Evolutionary conservation across 2,113 vertebrate species (phyloP), one percentile per base, ranked within the genome.

Genomic region (Tragelaphus strepsiceros): DNA sequence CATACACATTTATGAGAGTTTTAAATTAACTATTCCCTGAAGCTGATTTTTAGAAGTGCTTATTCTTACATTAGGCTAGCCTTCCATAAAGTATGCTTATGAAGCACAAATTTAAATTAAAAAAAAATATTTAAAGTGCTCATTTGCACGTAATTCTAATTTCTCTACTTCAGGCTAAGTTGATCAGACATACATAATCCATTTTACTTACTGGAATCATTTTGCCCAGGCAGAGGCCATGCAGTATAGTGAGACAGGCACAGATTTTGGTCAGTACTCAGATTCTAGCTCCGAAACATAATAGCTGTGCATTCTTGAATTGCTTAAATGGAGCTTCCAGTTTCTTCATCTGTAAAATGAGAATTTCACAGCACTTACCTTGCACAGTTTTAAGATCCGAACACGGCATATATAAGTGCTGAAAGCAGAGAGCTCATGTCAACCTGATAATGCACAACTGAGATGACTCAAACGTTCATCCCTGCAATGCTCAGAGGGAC

Each of bases 1-100:
- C 32, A n/a, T 13, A 2, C 5, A 54, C 24, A 59, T 54, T 90
- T 74, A 81, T 19, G 15, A 85, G 26, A 46, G 16, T 91, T 91
- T 86, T 67, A 95, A 83, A 88, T 97, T 61, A 80, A 94, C 6
- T 86, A 5, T 51, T 94, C 28, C n/a, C 78, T 46, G 78, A 62
- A 61, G 85, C n/a, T 91, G 16, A 10, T 61, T 96, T 96, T 94
- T 26, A 7, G 67, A 90, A 97, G 81, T 87, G 62, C 30, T 86
- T 35, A 54, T 83, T 83, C 80, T 83, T 86, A 90, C 83, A 85
- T 81, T 91, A 87, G 78, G 71, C 64, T 74, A 88, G 53, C 49
- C 35, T 80, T 88, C 62, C 43, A 83, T 61, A 97, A 64, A 88
- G 30, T 43, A 92, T 84, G 24, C 53, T 97, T 62, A 83, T n/a